Base-by-base conservation (phyloP, 1,140 invertebrate species). In the Bombus pascuorum region DNA sequence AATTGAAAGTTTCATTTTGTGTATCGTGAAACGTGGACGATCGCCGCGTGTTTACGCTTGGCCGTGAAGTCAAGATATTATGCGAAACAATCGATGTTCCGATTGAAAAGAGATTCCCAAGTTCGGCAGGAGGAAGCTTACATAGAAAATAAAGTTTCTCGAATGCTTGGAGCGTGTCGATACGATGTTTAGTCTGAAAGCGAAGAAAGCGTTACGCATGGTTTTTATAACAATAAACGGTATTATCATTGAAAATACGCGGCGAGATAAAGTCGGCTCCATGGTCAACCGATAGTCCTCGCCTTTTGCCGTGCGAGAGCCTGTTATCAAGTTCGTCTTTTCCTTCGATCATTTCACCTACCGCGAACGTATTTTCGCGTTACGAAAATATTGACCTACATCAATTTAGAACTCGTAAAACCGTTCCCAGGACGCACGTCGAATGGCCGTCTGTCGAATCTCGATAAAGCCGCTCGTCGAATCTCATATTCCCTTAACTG, bases 201-300 rank as follows among this genome's bases (percentile, higher is more conserved):
- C 82, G 66, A 28, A 37, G 76, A 47, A 59, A 62, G 57, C 44
- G 82, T 71, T 62, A 47, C 75, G 53, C 32, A 28, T 25, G 15
- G 47, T 84, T 79, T 79, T 84, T 72, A 59, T 37, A 84, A 79
- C 76, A 79, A 79, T 84, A 84, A 59, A 32, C 37, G 22, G 28
- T 83, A 78, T 83, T 83, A 42, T 83, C 28, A 77, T 37, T 83
- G 72, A 83, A 83, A 83, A 83, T 83, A 83, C 74, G 18, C 18
- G 32, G 42, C 18, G 62, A 53, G 44, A 83, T 22, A 66, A 65
- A 76, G 37, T 66, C 53, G 57, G 18, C 62, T 57, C 47, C 32
- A 44, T 42, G 39, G 71, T 74, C 62, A 76, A 75, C 57, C 72
- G 42, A 57, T 77, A 76, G 81, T 37, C 39, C 8, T 9, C 6